These are phyloP conservation scores for Marmota monax DNA, from an alignment of 2,113 vertebrate species.

Conservation along the genomic window DNA sequence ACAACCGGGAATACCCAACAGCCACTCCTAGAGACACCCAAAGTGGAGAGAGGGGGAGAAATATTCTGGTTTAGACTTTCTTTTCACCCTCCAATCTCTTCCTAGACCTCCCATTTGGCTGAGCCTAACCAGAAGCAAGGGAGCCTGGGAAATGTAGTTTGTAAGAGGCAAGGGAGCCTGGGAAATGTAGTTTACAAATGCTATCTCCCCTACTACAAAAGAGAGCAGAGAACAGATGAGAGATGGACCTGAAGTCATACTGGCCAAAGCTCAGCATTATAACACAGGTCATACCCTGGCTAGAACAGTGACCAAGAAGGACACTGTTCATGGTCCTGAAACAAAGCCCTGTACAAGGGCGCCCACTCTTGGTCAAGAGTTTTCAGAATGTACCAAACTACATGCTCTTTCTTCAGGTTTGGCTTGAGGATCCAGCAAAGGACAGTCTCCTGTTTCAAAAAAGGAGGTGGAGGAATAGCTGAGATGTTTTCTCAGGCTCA, in stretches of 20 bases:
- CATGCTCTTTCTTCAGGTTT: background rate
- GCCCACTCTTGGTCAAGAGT: background rate
- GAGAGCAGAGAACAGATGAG: background rate
- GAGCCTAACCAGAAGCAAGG: background rate
- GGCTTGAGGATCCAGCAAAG: background rate
- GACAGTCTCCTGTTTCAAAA: background rate
- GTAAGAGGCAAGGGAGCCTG: background rate
- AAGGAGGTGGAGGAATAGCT: background rate
- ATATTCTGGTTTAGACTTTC: background rate
- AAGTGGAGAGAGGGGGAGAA: background rate
- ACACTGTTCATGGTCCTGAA: background rate
- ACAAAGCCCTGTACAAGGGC: background rate
- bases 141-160: conserved; percentile 41
- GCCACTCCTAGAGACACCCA: background rate
- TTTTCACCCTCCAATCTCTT: background rate
- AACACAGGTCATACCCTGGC: background rate
- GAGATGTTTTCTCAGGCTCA: background rate
- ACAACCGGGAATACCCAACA: background rate
- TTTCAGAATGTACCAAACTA: background rate
- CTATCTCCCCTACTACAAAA: background rate
- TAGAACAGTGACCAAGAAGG: background rate
- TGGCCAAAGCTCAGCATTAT: background rate
- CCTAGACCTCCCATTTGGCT: background rate
- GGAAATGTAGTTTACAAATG: conserved; percentile 30
- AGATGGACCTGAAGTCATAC: background rate